phyloP scores from a whole-genome alignment of 1,140 invertebrate species.

The Hesperophylax magnus region DNA sequence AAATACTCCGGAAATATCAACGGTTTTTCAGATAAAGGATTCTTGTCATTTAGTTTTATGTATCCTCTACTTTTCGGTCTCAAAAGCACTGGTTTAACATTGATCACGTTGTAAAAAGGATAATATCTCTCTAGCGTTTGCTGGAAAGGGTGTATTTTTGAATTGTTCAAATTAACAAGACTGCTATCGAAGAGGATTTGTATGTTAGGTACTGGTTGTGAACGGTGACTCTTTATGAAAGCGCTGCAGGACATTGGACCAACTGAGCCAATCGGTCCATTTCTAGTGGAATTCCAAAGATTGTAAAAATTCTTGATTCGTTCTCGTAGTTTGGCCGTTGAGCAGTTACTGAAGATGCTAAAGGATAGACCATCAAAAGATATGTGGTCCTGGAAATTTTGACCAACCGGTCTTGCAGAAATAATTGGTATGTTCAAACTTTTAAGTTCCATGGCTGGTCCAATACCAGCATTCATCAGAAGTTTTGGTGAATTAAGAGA shows the following conservation, averaged over 20 bases:
- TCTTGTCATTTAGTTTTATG: background rate
- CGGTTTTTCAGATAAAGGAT: background rate
- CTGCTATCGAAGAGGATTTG: background rate
- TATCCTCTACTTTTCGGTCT: constrained; percentile 1
- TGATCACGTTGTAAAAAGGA: constrained; percentile 16
- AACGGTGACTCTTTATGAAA: background rate
- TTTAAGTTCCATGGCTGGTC: constrained; percentile 64
- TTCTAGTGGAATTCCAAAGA: background rate
- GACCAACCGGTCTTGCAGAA: constrained; percentile 70
- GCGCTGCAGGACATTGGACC: constrained; percentile 20
- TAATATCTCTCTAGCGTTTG: background rate
- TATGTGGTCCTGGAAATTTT: constrained; percentile 69
- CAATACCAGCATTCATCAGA: constrained; percentile 72
- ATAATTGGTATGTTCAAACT: constrained; percentile 60
- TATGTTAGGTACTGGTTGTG: background rate
- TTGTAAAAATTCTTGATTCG: background rate
- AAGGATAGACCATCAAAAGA: constrained; percentile 21
- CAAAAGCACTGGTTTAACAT: background rate
- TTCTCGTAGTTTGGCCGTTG: background rate
- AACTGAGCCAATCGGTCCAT: constrained; percentile 13
- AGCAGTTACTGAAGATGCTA: background rate
- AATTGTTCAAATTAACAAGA: background rate
- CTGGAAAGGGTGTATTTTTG: background rate
- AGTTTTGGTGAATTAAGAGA: constrained; percentile 67
- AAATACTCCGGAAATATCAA: constrained; percentile 1